Base-by-base conservation (phyloP, 2,113 vertebrate genomes). In the Leucopternis melanops region DNA sequence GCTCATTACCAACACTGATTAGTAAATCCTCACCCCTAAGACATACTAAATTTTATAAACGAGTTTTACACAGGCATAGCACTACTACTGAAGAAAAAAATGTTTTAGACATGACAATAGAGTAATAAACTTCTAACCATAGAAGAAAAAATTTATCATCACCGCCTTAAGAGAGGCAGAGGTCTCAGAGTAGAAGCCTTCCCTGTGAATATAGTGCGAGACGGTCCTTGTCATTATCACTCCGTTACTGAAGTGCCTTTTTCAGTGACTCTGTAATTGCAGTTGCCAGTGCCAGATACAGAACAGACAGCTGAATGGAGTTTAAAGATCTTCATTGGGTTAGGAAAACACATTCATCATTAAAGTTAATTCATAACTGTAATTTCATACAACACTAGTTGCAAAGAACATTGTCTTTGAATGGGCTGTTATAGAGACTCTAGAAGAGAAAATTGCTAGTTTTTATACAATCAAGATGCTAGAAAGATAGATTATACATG, bases 1-100 rank as follows among this genome's bases (percentile, higher is more conserved):
- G 19, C 0, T 0, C 4, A 6, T 70, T 88, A 31, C 5, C 36
- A 55, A 59, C 9, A 22, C 2, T 6, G 10, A 72, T 62, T 44
- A 52, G 21, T 32, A 59, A 81, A 81, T 32, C 5, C 10, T 77
- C 20, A 81, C 7, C 31, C 13, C 12, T 23, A 47, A 52, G 40
- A 66, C 14, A 42, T 52, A 73, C 8, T 52, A 61, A 47, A 61
- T 47, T 80, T 55, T 83, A 22, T 67, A 67, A 80, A 66, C 20
- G 0, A 52, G 23, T 65, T 67, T 52, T 36, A 59, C 38, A 23
- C 2, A 66, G 5, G 12, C 17, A 38, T 13, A 73, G 9, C 13
- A 40, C 3, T 59, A 22, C 10, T 32, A 15, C n/a, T n/a, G 54
- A 69, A 81, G 23, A 54, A 83, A 66, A 59, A 32, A 49, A 7